Evolutionary conservation across 2,113 vertebrate species (phyloP), one percentile per base, ranked within the genome.

Genomic region (Plecotus auritus): DNA sequence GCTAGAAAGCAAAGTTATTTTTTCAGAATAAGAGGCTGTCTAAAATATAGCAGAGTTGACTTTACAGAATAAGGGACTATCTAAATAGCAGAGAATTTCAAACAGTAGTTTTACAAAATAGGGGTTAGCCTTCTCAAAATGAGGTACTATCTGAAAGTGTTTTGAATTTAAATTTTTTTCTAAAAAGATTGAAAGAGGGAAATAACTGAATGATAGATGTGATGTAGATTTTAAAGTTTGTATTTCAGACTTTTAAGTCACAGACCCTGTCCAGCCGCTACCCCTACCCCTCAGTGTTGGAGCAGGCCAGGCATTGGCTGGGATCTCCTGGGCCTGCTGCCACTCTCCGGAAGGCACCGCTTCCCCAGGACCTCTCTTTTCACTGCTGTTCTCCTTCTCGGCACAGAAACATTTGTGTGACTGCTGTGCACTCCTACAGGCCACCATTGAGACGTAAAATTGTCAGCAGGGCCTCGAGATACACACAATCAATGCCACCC

Each of bases 181-280:
- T 90, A 78, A 56, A 66, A 66, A 16, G 64, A 30, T 66, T 78
- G 49, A 85, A 92, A 84, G 70, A 94, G 7, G 30, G 30, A 61
- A 78, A 85, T 67, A 94, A 78, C 14, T 78, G 42, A 80, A 56
- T 95, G 67, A 37, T 28, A 37, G 28, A 13, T n/a, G 5, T 37
- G 26, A 18, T 70, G 0, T 37, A 9, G 49, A 90, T 76, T 69
- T 88, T 70, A 70, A 91, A 61, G n/a, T 72, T 22, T 73, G 9
- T 10, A 26, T 74, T 82, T 35, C 30, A 18, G 37, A 42, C 42
- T 93, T 87, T 95, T 84, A 54, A 94, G 28, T 86, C 49, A 64
- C 28, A 83, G 37, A n/a, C 9, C 56, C 3, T 26, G 23, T 59
- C 26, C 56, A 59, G 54, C 54, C 20, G 6, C 54, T 56, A 28